A percentile compares a stretch with the other conserved stretches of the same genome.
Conservation (phyloP, 2,888 invertebrate genomes). For the Xiphydria camelus region DNA sequence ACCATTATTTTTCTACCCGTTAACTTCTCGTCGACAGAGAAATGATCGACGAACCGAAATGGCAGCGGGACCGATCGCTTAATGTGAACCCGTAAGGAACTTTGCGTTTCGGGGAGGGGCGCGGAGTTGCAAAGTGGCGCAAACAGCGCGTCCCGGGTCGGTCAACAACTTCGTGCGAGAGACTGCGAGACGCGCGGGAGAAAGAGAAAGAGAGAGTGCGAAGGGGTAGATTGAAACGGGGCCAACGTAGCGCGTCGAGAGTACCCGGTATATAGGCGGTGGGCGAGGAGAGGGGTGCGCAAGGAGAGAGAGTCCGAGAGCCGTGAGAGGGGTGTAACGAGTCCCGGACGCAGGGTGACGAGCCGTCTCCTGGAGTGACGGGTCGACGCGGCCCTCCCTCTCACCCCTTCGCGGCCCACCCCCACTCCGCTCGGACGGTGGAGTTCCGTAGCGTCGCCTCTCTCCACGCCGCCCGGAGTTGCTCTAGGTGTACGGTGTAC, state of each 20-base stretch:
- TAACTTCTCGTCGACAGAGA: too few relatives aligned
- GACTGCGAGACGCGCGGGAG: slow-evolving; percentile 5
- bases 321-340: slow-evolving; percentile 31
- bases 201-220: slow-evolving; percentile 5
- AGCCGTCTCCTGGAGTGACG: slow-evolving; percentile 40
- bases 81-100: too few relatives aligned
- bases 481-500: slow-evolving; percentile 18
- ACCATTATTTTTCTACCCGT: too few relatives aligned
- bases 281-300: slow-evolving; percentile 11
- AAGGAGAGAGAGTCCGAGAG: slow-evolving; percentile 5
- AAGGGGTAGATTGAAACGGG: slow-evolving; percentile 14
- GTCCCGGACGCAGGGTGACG: slow-evolving; percentile 39
- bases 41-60: too few relatives aligned
- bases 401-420: slow-evolving; percentile 15
- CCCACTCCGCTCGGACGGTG: slow-evolving; percentile 10
- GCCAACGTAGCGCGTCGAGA: neutral
- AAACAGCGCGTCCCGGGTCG: slow-evolving; percentile 2
- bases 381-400: slow-evolving; percentile 26
- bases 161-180: slow-evolving; percentile 5
- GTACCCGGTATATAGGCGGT: too few relatives aligned
- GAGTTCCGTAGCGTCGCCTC: neutral
- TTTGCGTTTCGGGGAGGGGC: too few relatives aligned
- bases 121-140: slow-evolving; percentile 4
- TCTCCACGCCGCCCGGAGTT: slow-evolving; percentile 6
- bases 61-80: too few relatives aligned